These are phyloP conservation scores for Ennomos erosarius DNA, from an alignment of 2,888 invertebrate genomes.

Conservation along the genomic window DNA sequence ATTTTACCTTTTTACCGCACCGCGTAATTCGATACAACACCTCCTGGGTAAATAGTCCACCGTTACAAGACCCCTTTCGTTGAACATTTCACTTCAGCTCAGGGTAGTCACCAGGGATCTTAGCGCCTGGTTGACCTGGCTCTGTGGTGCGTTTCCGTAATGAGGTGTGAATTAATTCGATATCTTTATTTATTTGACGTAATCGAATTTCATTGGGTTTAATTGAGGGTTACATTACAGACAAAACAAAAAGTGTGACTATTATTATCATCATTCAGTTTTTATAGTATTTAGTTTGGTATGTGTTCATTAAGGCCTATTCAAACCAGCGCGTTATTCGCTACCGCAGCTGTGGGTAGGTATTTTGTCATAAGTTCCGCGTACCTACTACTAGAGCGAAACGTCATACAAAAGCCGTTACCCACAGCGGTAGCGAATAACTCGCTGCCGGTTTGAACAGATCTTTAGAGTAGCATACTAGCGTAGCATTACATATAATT, in stretches of 20 bases:
- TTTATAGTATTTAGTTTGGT: no score
- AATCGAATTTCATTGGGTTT: slow-evolving; percentile 15
- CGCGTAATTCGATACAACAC: slow-evolving; percentile 60
- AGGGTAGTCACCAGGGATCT: slow-evolving; percentile 19
- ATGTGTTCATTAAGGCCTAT: no score
- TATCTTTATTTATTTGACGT: slow-evolving; percentile 19
- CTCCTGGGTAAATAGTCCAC: slow-evolving; percentile 55
- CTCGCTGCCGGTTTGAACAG: no score
- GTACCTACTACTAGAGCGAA: no score
- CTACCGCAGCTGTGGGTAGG: no score
- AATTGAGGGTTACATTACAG: neutral
- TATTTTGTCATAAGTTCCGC: no score
- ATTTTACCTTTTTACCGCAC: slow-evolving; percentile 59
- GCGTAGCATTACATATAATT: no score
- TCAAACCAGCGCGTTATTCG: no score
- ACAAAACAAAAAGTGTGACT: neutral
- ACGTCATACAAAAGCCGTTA: no score
- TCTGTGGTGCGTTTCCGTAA: slow-evolving; percentile 34
- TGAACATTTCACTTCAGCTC: slow-evolving; percentile 11
- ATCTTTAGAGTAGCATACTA: no score
- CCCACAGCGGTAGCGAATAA: no score
- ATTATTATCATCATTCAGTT: neutral
- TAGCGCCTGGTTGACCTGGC: slow-evolving; percentile 21
- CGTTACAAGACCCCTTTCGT: slow-evolving; percentile 22
- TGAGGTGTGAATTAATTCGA: slow-evolving; percentile 29